A percentile compares a stretch with the other conserved stretches of the same genome.
Conservation (phyloP, 2,113 vertebrate genomes). For the Anoura caudifer region DNA sequence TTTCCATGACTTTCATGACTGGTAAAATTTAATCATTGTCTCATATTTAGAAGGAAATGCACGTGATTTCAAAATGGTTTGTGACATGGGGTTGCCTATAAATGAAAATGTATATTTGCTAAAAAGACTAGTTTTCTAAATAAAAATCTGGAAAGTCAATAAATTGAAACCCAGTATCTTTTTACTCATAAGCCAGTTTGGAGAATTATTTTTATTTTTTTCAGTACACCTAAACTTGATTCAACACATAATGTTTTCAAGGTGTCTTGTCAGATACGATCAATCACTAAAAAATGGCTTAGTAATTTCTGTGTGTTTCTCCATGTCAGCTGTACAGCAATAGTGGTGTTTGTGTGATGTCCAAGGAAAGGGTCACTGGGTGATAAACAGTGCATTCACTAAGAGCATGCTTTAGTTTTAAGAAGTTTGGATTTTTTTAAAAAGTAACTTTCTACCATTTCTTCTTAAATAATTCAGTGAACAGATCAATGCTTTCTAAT, state of each 20-base stretch:
- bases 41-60: background rate
- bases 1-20: background rate
- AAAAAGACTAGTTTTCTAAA: conserved; percentile 10
- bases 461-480: conserved; percentile 1
- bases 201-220: background rate
- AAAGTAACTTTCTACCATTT: conserved; percentile 28
- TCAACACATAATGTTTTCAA: background rate
- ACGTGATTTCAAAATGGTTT: background rate
- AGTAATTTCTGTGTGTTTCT: conserved; percentile 1
- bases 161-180: background rate
- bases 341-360: background rate
- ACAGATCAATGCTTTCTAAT: background rate
- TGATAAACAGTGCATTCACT: background rate
- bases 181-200: background rate
- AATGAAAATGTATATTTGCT: background rate
- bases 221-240: background rate
- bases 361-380: background rate
- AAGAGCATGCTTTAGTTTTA: background rate
- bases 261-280: background rate
- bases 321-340: background rate
- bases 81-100: background rate
- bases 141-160: background rate
- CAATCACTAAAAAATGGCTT: background rate
- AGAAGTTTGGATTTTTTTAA: background rate
- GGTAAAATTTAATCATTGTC: background rate